Base-by-base conservation (phyloP, 2,888 invertebrate species). In the Drosophila gaucha region DNA sequence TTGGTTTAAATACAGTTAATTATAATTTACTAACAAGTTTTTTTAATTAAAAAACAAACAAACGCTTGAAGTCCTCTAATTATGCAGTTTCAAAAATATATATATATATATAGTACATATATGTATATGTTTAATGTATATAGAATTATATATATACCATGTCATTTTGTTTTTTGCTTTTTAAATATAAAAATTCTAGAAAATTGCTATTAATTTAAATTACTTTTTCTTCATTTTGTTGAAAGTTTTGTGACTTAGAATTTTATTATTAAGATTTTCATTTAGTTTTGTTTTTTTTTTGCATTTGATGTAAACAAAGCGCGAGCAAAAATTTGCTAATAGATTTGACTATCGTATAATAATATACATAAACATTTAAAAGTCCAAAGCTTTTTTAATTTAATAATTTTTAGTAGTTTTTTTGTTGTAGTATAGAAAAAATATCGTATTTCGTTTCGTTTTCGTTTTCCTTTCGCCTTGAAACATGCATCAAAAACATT, bases 261-360 rank as follows among this genome's bases (percentile, higher is more conserved):
- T 52, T 67, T 74, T 64, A 56, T 74, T 67, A 65, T 62, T 33
- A 67, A 55, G 50, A 33, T 72, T 57, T n/a, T 51, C 9, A 30
- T 44, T 65, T 47, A 55, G 20, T 6, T 54, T 57, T 52, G 38
- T 56, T 58, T 18, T 28, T 55, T 16, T 36, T 31, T 36, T 36
- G 43, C 43, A 56, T 56, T 62, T 54, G 33, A 76, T 72, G 80
- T 78, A 78, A 87, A 85, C 80, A 86, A 90, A 90, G 90, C 88
- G 86, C 85, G 87, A 89, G 90, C 90, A 89, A 89, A 90, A 89
- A 89, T 89, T 89, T 84, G 89, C 89, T 90, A 90, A 88, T 89
- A 89, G 84, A 87, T 87, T 87, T 86, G 78, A 80, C 87, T 87
- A 87, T 75, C 67, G 49, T 80, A 54, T 74, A 63, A 72, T 70